phyloP scores from a whole-genome alignment of 92 coral and sea anemone species.

The Porites cylindrica region DNA sequence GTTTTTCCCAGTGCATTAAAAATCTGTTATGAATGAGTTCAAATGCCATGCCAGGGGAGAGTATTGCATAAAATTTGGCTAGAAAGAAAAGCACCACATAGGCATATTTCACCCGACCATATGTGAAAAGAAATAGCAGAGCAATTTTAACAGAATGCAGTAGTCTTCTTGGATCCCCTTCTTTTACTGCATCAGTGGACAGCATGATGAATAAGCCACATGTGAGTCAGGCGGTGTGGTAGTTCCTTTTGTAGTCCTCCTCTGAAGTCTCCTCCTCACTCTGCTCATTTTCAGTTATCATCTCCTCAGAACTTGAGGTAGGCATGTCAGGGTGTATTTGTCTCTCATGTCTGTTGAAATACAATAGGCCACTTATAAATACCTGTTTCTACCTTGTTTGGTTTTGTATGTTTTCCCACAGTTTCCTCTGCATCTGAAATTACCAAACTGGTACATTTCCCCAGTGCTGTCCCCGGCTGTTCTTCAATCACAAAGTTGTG shows the following conservation, averaged over 20 bases:
- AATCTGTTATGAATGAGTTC: constrained; percentile 46
- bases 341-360: constrained; percentile 46
- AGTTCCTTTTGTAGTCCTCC: constrained; percentile 43
- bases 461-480: constrained; percentile 21
- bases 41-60: constrained; percentile 49
- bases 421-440: constrained; percentile 40
- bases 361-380: neutral
- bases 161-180: constrained; percentile 57
- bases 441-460: constrained; percentile 41
- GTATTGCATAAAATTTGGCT: constrained; percentile 54
- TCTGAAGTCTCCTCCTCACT: constrained; percentile 7
- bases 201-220: constrained; percentile 39
- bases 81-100: constrained; percentile 48
- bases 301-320: constrained; percentile 2
- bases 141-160: constrained; percentile 44
- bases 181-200: constrained; percentile 44
- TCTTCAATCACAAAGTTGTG: constrained; percentile 36
- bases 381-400: constrained; percentile 54
- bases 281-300: constrained; percentile 23
- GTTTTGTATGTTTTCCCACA: constrained; percentile 54
- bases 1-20: constrained; percentile 42
- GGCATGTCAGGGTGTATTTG: constrained; percentile 29
- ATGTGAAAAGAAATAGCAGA: constrained; percentile 29
- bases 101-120: constrained; percentile 54
- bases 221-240: constrained; percentile 40